phyloP scores from a whole-genome alignment of 2,113 vertebrate genomes.

The Petroica traversi region DNA sequence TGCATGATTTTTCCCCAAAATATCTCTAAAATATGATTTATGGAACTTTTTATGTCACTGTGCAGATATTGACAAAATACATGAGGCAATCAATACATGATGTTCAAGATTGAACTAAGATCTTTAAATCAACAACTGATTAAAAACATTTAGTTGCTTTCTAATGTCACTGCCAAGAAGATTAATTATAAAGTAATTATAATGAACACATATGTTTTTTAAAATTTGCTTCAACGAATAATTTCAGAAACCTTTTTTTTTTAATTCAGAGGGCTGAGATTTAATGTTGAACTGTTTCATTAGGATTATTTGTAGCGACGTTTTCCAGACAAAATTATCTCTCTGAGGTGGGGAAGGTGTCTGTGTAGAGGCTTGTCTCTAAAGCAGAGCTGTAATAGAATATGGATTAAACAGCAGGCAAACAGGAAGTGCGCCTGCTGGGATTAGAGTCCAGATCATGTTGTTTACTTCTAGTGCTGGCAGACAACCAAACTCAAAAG shows the following conservation, averaged over 20 bases:
- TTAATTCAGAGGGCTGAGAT: neutral
- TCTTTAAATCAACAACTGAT: neutral
- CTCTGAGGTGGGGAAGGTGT: neutral
- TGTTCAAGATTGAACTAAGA: neutral
- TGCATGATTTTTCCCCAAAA: neutral
- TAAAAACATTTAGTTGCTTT: neutral
- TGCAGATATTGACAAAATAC: conserved; percentile 14
- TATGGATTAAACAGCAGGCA: neutral
- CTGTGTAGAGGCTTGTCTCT: neutral
- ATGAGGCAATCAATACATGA: neutral
- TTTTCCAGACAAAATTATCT: neutral
- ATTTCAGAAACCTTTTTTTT: neutral
- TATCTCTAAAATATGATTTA: neutral
- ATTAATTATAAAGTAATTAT: conserved; percentile 21
- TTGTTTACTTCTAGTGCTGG: neutral
- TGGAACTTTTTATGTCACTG: neutral
- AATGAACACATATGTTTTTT: neutral
- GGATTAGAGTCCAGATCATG: neutral
- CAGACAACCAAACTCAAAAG: neutral
- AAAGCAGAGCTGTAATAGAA: neutral
- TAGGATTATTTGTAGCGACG: neutral
- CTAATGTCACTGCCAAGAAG: neutral
- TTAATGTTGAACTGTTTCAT: neutral
- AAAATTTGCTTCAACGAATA: neutral
- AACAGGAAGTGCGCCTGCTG: neutral